Evolutionary conservation across 2,113 vertebrate species (phyloP), one percentile per base, ranked within the genome.

Genomic region (Ellobius talpinus): DNA sequence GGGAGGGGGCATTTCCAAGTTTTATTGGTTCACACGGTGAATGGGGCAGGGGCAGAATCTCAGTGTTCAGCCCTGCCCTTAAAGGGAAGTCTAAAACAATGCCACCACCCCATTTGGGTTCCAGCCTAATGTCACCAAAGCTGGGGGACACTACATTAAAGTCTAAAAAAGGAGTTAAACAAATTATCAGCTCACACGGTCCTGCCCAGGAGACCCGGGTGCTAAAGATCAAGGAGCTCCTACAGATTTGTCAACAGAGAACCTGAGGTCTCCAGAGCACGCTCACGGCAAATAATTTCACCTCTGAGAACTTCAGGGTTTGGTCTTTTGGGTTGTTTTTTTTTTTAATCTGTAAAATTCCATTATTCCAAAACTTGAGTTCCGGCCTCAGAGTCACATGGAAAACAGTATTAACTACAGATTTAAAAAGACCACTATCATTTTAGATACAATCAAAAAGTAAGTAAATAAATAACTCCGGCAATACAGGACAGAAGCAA

Each of bases 261-360:
- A 79, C 85, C 65, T 31, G 10, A 93, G 77, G 14, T 63, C 74
- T 55, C 17, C 12, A 1, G 91, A 97, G 93, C 73, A 95, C 87
- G 88, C 19, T 39, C 89, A 39, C 3, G 5, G 19, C 47, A 88
- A 77, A 63, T 1, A 86, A n/a, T 47, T 81, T 82, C 33, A 88
- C 66, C 29, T 94, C 47, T 45, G 72, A 96, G 58, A 24, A 50
- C 24, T 89, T 87, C 77, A 84, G 66, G 65, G 58, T 58, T 58
- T 58, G 58, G 58, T 58, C 58, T 58, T 58, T 19, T 1, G 17
- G 52, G 0, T 55, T 58, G 16, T 55, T 21, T 58, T 26, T 29
- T 42, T 63, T 96, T 89, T 90, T 16, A 23, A 61, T 78, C 63
- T 94, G 65, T 78, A 95, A 97, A 94, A 89, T 89, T 91, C 91